Evolutionary conservation across 2,113 vertebrate genomes (phyloP).

Genomic region (Trogon melanurus): DNA sequence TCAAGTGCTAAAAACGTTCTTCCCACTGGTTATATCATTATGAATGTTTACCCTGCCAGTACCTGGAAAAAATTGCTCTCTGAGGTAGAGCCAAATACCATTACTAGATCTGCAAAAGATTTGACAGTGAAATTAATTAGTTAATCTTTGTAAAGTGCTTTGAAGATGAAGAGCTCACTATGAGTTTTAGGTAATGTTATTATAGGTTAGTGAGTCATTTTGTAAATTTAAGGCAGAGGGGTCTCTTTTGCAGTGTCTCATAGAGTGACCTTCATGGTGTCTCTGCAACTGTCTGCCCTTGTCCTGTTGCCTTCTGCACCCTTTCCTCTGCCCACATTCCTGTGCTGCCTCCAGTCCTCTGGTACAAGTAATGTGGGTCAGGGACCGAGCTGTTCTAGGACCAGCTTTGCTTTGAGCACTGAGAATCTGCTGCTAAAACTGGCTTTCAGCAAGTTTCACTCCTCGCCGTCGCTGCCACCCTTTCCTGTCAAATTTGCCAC

Average conservation of each 20-base stretch:
- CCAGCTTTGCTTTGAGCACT: not conserved
- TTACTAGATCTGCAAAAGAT: constrained; percentile 75
- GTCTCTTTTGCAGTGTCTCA: constrained; percentile 1
- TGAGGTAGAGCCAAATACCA: constrained; percentile 76
- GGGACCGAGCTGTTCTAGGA: not conserved
- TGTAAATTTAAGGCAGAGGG: constrained; percentile 56
- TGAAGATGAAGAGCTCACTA: constrained; percentile 72
- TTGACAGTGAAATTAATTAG: constrained; percentile 79
- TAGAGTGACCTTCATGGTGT: not conserved
- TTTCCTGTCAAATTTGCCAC: not conserved
- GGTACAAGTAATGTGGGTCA: not conserved
- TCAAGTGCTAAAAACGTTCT: constrained; percentile 55
- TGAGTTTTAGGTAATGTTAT: constrained; percentile 75
- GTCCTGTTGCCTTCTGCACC: not conserved
- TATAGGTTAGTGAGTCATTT: constrained; percentile 74
- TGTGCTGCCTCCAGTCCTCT: not conserved
- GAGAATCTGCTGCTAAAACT: not conserved
- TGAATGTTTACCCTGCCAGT: constrained; percentile 73
- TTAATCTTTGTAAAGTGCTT: constrained; percentile 75
- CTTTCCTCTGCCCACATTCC: not conserved
- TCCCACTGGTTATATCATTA: constrained; percentile 74
- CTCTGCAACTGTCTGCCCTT: not conserved
- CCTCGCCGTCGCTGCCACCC: not conserved
- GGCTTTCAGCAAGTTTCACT: not conserved
- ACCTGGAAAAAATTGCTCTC: constrained; percentile 75